Evolutionary conservation across 2,888 invertebrate genomes (phyloP).

Genomic region (Tholera decimalis): DNA sequence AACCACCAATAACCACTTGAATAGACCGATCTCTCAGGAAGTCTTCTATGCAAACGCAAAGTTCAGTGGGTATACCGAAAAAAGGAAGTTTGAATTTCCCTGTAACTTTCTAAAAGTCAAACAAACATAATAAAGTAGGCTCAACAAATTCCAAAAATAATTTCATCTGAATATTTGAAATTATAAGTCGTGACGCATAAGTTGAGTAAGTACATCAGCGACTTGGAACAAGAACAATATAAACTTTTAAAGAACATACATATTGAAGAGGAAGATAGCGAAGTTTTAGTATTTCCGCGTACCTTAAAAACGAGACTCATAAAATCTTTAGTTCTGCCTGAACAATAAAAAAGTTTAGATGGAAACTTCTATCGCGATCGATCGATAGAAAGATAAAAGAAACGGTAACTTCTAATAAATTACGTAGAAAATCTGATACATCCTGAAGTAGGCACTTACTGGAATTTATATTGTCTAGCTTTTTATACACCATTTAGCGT

Average conservation of each 20-base stretch:
- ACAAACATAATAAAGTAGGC: neutral
- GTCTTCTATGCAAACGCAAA: too few relatives aligned
- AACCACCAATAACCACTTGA: too few relatives aligned
- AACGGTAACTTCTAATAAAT: constrained; percentile 32
- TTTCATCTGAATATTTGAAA: neutral
- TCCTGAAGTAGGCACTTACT: constrained; percentile 34
- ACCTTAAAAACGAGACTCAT: constrained; percentile 3
- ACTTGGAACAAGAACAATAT: neutral
- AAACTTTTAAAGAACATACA: constrained; percentile 28
- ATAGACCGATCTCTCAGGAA: too few relatives aligned
- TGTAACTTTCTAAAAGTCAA: neutral
- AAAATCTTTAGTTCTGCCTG: constrained; percentile 12
- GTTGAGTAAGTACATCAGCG: neutral
- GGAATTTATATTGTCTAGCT: constrained; percentile 38
- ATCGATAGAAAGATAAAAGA: constrained; percentile 27
- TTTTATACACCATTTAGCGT: constrained; percentile 40
- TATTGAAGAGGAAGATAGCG: neutral
- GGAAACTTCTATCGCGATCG: constrained; percentile 17
- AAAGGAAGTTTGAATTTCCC: neutral
- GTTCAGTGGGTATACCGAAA: too few relatives aligned
- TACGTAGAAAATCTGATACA: constrained; percentile 33
- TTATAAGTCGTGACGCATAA: constrained; percentile 1
- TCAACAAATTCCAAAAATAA: neutral
- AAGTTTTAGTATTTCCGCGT: constrained; percentile 2
- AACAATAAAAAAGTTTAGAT: neutral